phyloP scores from a whole-genome alignment of 2,113 vertebrate genomes.

The Phalacrocorax brasilianus region DNA sequence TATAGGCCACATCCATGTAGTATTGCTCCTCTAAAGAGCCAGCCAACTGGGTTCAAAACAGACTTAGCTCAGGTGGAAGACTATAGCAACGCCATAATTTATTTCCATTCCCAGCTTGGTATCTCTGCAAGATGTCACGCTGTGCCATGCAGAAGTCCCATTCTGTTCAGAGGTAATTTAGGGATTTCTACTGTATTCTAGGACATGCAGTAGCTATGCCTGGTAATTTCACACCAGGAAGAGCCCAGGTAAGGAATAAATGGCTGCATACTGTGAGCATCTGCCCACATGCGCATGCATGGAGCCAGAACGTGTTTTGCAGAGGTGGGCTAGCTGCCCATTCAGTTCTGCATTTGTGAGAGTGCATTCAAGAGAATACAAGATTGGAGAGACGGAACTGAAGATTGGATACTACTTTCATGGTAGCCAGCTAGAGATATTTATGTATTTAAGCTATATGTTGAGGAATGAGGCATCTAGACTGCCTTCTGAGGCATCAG shows the following conservation, averaged over 20 bases:
- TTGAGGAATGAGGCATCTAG: background rate
- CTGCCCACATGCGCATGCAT: accelerated
- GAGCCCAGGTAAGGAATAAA: background rate
- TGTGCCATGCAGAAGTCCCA: background rate
- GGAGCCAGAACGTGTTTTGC: background rate
- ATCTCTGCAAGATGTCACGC: background rate
- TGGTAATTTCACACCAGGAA: background rate
- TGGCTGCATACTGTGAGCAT: background rate
- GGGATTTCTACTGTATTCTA: background rate
- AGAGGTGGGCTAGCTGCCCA: background rate
- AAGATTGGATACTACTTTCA: background rate
- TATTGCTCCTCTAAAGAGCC: background rate
- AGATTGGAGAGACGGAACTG: background rate
- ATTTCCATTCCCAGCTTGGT: background rate
- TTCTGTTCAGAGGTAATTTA: background rate
- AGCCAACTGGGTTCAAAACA: background rate
- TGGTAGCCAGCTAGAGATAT: background rate
- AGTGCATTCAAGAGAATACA: background rate
- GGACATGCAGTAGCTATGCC: background rate
- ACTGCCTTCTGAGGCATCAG: background rate
- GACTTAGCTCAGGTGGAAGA: background rate
- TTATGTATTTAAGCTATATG: background rate
- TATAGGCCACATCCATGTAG: background rate
- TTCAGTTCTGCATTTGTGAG: background rate
- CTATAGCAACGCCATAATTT: background rate